Evolutionary conservation across 2,888 invertebrate species (phyloP).

Genomic region (Pegoplata infirma): DNA sequence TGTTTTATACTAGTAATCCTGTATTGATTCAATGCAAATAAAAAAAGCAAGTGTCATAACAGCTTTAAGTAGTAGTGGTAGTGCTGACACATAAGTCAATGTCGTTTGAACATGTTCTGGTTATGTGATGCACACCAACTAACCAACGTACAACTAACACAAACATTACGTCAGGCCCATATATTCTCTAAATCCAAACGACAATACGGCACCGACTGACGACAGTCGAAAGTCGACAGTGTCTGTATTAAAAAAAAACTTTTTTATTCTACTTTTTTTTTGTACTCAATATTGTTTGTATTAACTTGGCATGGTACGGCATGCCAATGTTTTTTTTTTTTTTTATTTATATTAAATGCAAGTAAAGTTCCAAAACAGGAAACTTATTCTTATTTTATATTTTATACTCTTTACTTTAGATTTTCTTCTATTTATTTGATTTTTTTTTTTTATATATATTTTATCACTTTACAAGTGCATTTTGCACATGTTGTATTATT

Average conservation of each 20-base stretch:
- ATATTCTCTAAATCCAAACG: constrained; percentile 48
- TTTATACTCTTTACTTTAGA: constrained; percentile 37
- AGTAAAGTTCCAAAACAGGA: constrained; percentile 59
- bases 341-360: constrained; percentile 32
- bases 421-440: constrained; percentile 31
- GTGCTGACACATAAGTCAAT: constrained; percentile 54
- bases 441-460: neutral
- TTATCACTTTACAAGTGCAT: constrained; percentile 51
- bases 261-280: constrained; percentile 14
- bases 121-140: constrained; percentile 22
- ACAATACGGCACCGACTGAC: constrained; percentile 58
- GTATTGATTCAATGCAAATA: too few relatives aligned
- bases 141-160: constrained; percentile 18
- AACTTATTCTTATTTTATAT: constrained; percentile 55
- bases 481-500: constrained; percentile 52
- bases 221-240: constrained; percentile 5
- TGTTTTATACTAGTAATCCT: too few relatives aligned
- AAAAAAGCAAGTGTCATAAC: too few relatives aligned
- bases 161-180: constrained; percentile 57
- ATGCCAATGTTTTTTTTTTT: constrained; percentile 32
- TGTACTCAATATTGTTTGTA: constrained; percentile 37
- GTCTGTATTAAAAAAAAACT: constrained; percentile 7
- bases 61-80: constrained; percentile 7
- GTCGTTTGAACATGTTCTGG: constrained; percentile 54
- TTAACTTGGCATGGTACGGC: constrained; percentile 32